phyloP scores from a whole-genome alignment of 2,797 vertebrate genomes.

The Scleropages formosus region DNA sequence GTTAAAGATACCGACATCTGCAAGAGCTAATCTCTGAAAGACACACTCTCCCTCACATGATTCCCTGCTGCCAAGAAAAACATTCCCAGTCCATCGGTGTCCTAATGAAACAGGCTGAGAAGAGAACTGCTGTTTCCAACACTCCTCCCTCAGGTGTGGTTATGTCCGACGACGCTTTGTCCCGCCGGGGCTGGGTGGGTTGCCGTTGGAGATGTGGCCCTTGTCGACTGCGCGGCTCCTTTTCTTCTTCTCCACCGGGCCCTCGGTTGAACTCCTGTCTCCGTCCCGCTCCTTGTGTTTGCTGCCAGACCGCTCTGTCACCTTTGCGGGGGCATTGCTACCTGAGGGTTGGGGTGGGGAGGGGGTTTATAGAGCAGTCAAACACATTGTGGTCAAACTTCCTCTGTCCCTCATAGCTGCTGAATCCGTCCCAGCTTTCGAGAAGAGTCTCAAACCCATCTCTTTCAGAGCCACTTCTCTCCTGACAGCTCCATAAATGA shows the following conservation, averaged over 20 bases:
- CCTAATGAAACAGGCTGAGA: neutral
- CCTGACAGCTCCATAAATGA: too few relatives aligned
- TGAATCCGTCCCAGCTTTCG: too few relatives aligned
- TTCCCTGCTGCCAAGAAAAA: neutral
- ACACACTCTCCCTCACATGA: neutral
- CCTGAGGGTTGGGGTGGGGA: conserved; percentile 39
- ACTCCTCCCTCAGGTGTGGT: neutral
- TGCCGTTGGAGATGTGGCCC: conserved; percentile 75
- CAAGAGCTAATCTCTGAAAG: neutral
- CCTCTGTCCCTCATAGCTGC: too few relatives aligned
- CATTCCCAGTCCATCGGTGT: neutral
- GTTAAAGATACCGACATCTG: neutral
- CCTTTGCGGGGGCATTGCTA: conserved; percentile 67
- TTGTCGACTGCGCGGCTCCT: conserved; percentile 77
- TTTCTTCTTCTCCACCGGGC: conserved; percentile 77
- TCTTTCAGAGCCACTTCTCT: too few relatives aligned
- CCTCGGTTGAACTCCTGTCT: conserved; percentile 71
- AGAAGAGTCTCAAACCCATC: too few relatives aligned
- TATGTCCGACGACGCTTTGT: conserved; percentile 78
- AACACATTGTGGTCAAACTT: too few relatives aligned
- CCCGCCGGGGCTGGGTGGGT: conserved; percentile 81
- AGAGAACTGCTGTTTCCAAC: conserved; percentile 15
- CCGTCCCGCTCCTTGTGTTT: conserved; percentile 67
- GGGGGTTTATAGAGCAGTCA: neutral
- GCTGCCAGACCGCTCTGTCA: conserved; percentile 66